These are phyloP conservation scores for Lochmaea capreae DNA, from an alignment of 2,888 invertebrate genomes.

Conservation along the genomic window DNA sequence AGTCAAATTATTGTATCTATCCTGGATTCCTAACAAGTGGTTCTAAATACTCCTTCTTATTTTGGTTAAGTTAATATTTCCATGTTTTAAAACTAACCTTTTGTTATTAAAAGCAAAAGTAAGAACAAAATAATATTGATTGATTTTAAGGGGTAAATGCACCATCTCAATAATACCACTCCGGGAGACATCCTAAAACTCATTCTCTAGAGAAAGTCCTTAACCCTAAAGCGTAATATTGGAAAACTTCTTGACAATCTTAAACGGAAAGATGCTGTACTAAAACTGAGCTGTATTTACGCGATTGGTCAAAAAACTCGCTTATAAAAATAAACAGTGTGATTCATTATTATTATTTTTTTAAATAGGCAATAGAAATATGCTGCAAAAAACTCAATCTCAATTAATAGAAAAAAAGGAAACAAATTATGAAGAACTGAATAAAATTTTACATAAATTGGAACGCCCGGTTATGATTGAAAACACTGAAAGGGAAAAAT, in stretches of 20 bases:
- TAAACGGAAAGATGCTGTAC: neutral
- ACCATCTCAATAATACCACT: neutral
- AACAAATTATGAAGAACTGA: conserved; percentile 43
- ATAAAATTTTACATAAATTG: conserved; percentile 44
- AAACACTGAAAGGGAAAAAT: conserved; percentile 48
- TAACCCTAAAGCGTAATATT: conserved; percentile 1
- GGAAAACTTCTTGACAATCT: conserved; percentile 1
- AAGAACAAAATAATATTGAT: neutral
- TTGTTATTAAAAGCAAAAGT: too few relatives aligned
- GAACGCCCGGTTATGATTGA: conserved; percentile 47
- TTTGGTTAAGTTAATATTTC: too few relatives aligned
- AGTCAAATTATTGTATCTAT: neutral
- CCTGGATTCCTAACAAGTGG: neutral
- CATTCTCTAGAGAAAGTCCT: neutral
- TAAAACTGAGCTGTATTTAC: neutral
- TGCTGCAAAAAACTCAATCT: too few relatives aligned
- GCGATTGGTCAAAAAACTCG: too few relatives aligned
- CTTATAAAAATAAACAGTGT: too few relatives aligned
- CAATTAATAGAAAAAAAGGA: conserved; percentile 21
- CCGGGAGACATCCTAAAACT: neutral
- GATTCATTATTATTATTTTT: too few relatives aligned
- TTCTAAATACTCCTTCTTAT: neutral
- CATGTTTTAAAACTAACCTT: too few relatives aligned
- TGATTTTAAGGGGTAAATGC: neutral
- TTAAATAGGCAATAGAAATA: too few relatives aligned